Evolutionary conservation across 2,888 invertebrate genomes (phyloP), one percentile per base, ranked within the genome.

Genomic region (Pristionchus maxplancki): DNA sequence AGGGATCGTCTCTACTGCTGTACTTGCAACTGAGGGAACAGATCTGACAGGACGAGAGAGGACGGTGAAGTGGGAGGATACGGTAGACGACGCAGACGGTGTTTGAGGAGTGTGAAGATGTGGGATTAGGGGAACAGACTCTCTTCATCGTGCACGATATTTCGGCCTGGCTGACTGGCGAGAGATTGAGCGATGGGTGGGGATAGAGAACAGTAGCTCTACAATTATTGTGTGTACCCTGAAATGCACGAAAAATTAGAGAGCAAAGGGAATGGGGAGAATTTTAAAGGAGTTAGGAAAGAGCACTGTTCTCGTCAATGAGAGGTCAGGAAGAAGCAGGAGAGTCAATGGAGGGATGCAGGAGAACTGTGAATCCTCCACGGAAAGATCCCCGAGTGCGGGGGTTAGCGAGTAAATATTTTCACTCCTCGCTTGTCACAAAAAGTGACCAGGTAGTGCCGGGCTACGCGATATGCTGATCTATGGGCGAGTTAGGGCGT

Each of bases 101-200:
- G 78, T 78, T 78, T 78, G 78, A 78, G n/a, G 13, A 48, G 78
- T 78, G 78, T 78, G 78, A 78, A 78, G 78, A 78, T 20, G 44
- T n/a, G 44, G 44, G 58, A 58, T 58, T 24, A 58, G 58, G 58
- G 44, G 58, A 58, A 24, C 58, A 58, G 53, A 5, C 53, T 53
- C 53, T 53, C 53, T 20, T 53, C 53, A 24, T 20, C 6, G 0
- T 53, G 53, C 53, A 6, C 20, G 53, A 6, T 53, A 17, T 53
- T 20, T 53, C 17, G 20, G 8, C 6, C 53, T 53, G 20, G 15
- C 17, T 53, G 53, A 53, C 17, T 2, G 53, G 20, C 20, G 53
- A 53, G 53, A 53, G 24, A 6, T 17, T 1, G 53, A 17, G 53
- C 0, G 20, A 53, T 53, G 53, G 20, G 44, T 11, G 44, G 6